phyloP scores from a whole-genome alignment of 2,113 vertebrate genomes.

The Oreotrochilus melanogaster region DNA sequence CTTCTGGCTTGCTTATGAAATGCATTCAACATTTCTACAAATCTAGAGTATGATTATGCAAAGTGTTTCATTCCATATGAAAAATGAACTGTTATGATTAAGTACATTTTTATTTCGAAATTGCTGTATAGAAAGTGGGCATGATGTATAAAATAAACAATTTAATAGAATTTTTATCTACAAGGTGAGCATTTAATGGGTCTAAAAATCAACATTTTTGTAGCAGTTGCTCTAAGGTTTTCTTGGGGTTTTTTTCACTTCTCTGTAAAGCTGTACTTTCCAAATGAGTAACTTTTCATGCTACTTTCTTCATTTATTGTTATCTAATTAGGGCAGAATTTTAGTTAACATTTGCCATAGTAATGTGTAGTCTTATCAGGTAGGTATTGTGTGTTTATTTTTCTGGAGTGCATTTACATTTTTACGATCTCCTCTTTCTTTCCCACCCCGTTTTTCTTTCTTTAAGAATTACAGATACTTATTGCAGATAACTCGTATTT shows the following conservation, averaged over 20 bases:
- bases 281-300: not conserved
- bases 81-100: conserved; percentile 17
- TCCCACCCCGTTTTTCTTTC: not conserved
- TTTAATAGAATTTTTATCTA: conserved; percentile 63
- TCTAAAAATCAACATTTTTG: conserved; percentile 9
- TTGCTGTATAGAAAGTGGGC: conserved; percentile 48
- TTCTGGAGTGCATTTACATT: conserved; percentile 11
- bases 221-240: not conserved
- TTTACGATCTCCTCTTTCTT: not conserved
- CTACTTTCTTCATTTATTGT: not conserved
- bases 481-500: conserved; percentile 28
- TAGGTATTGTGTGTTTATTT: conserved; percentile 13
- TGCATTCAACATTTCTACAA: conserved; percentile 30
- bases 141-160: conserved; percentile 51
- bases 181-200: conserved; percentile 63
- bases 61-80: conserved; percentile 33
- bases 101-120: conserved; percentile 31
- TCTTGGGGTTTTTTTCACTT: not conserved
- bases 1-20: conserved; percentile 40
- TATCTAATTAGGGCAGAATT: not conserved
- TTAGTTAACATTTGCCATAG: not conserved
- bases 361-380: not conserved
- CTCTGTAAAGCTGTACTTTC: conserved; percentile 21
- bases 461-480: not conserved
- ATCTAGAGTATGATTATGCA: conserved; percentile 42